Conservation (phyloP, 2,113 vertebrate species). For the Sceloporus undulatus region DNA sequence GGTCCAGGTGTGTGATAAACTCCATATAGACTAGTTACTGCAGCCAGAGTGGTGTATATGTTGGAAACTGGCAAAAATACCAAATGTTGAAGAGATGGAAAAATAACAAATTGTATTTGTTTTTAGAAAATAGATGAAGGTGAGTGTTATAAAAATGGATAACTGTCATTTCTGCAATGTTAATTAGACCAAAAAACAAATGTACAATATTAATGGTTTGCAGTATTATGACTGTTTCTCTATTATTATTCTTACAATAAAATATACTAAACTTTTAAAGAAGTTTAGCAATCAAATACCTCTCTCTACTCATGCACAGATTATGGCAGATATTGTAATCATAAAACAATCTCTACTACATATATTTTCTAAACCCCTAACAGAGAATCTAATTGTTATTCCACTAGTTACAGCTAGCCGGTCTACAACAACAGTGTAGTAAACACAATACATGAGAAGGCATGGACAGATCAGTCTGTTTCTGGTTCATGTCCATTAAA, state of each 20-base stretch:
- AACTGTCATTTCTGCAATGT: neutral
- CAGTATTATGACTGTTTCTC: neutral
- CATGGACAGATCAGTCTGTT: too few species aligned
- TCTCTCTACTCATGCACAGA: neutral
- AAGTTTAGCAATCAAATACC: slow-evolving; percentile 22
- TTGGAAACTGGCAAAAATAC: neutral
- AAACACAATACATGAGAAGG: neutral
- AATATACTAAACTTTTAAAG: neutral
- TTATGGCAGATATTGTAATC: neutral
- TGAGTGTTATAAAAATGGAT: neutral
- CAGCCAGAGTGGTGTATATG: neutral
- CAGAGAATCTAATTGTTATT: neutral
- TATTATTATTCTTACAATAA: neutral
- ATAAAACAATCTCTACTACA: neutral
- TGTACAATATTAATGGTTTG: neutral
- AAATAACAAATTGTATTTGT: neutral
- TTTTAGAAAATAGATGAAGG: neutral
- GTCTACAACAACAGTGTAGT: slow-evolving; percentile 2
- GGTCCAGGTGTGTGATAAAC: too few species aligned
- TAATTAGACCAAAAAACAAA: neutral
- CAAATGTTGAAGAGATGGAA: neutral
- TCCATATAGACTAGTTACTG: neutral
- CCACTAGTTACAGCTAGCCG: neutral
- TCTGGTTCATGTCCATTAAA: neutral
- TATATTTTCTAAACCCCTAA: neutral